Conservation (phyloP, 2,113 vertebrate species). For the Columbina picui region DNA sequence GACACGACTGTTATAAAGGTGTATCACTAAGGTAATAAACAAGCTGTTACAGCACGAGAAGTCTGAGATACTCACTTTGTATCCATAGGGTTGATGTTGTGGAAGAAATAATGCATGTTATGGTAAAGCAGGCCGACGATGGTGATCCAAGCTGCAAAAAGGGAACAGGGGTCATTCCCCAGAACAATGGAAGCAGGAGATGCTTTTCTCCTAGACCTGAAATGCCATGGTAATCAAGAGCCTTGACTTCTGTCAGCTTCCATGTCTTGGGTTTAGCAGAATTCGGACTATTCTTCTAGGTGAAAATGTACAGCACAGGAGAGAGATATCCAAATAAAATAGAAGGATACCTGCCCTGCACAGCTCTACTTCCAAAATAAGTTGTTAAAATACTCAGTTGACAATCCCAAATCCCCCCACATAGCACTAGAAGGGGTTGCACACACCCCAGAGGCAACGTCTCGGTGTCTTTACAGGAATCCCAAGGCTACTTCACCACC, state of each 20-base stretch:
- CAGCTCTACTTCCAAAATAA: not conserved
- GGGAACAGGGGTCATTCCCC: not conserved
- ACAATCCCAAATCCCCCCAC: not conserved
- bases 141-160: conserved; percentile 85
- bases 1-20: not conserved
- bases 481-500: not conserved
- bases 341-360: not conserved
- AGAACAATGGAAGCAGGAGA: not conserved
- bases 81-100: conserved; percentile 80
- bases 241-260: not conserved
- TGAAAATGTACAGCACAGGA: not conserved
- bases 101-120: conserved; percentile 86
- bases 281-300: not conserved
- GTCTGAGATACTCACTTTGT: conserved; percentile 83
- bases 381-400: not conserved
- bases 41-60: not conserved
- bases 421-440: not conserved
- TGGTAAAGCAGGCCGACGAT: conserved; percentile 93
- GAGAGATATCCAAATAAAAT: fast-evolving
- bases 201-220: not conserved
- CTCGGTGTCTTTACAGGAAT: not conserved
- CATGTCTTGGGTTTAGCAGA: conserved; percentile 26
- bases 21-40: not conserved
- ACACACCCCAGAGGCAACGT: not conserved
- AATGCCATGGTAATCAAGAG: conserved; percentile 10